Conservation (phyloP, 2,113 vertebrate species). For the Psophia crepitans region DNA sequence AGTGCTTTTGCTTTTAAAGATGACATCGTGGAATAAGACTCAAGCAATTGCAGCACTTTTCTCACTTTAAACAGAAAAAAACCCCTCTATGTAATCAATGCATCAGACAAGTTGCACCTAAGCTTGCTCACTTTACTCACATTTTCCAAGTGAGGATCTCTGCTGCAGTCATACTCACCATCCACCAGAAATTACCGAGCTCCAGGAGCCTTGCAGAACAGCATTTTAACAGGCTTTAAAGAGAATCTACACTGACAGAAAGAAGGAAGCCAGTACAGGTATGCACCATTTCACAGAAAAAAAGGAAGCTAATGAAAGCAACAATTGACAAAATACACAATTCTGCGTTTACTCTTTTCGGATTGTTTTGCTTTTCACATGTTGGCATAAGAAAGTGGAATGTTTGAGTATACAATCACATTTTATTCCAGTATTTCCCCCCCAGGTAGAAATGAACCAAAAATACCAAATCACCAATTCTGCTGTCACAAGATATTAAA, state of each 20-base stretch:
- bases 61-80: neutral
- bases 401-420: neutral
- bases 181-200: neutral
- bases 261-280: neutral
- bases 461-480: neutral
- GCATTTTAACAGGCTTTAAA: neutral
- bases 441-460: neutral
- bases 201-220: neutral
- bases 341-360: neutral
- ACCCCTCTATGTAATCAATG: no score
- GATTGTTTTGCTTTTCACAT: neutral
- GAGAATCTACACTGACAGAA: neutral
- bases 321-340: neutral
- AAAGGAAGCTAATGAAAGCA: neutral
- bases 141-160: neutral
- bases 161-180: neutral
- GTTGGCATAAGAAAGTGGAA: conserved; percentile 31
- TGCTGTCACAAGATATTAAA: neutral
- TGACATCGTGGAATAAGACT: fast-evolving
- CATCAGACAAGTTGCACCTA: neutral
- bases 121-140: neutral
- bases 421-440: neutral
- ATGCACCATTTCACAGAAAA: fast-evolving
- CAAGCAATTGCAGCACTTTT: neutral
- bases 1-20: neutral